Base-by-base conservation (phyloP, 2,888 invertebrate species). In the Nebria salina region DNA sequence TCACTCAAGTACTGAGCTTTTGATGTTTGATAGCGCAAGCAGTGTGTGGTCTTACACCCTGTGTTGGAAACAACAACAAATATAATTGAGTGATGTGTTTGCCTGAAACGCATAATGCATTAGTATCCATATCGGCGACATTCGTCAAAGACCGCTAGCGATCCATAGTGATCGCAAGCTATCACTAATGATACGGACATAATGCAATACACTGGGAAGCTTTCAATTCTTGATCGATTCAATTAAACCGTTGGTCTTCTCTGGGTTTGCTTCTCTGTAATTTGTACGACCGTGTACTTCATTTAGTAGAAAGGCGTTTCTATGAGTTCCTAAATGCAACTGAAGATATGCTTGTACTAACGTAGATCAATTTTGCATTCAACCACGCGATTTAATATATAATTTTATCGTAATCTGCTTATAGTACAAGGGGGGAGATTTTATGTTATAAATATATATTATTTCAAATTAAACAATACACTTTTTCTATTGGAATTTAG, bases 211-310 rank as follows among this genome's bases (percentile, higher is more conserved):
- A 78, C 78, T 65, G 73, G 8, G 73, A 42, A n/a, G 78, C 78
- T 78, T 78, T 78, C 73, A 66, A 66, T 65, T 78, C 78, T 74
- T 78, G 78, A 78, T 78, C 78, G 78, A 78, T 78, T 78, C 78
- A 78, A 78, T 78, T 78, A 78, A 77, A 78, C 65, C 74, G 68
- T 41, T 68, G 43, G 70, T 13, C 54, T 54, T 43, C 9, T 6
- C 43, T 9, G 43, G 43, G 9, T 43, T 43, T 54, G 54, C 13
- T 13, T 54, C 54, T 54, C 2, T 54, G 54, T 54, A 54, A 54
- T 54, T 54, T 54, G 54, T 54, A 9, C 43, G 43, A 43, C 9
- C 43, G 43, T 43, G 43, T 43, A 54, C 54, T 0, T 54, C 54
- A 54, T 11, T 54, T 54, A 6, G 54, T 54, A 8, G 54, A 54